Evolutionary conservation across 2,113 vertebrate species (phyloP).

Genomic region (Aphelocoma coerulescens): DNA sequence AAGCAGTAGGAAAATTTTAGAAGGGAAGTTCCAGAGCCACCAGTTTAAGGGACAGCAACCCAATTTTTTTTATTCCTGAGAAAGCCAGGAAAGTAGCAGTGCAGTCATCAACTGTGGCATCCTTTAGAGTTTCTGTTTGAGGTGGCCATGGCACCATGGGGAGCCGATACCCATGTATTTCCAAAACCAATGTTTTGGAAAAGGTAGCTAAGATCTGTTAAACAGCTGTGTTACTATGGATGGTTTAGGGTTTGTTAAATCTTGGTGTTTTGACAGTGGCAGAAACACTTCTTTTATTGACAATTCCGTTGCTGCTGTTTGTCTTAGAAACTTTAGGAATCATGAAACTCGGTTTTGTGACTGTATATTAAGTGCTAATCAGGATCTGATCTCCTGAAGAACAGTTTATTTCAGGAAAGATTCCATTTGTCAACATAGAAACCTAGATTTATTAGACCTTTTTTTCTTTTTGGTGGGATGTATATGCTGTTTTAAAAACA

Average conservation of each 20-base stretch:
- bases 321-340: background rate
- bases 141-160: background rate
- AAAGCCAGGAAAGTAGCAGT: background rate
- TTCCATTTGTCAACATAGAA: background rate
- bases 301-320: background rate
- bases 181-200: background rate
- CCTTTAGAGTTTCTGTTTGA: background rate
- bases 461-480: background rate
- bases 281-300: background rate
- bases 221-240: background rate
- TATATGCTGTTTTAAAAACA: background rate
- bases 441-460: background rate
- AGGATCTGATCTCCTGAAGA: background rate
- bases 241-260: background rate
- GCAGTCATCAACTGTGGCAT: background rate
- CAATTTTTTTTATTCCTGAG: background rate
- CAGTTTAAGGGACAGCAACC: background rate
- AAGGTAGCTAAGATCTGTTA: background rate
- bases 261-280: background rate
- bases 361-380: background rate
- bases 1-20: background rate
- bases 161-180: background rate
- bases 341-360: background rate
- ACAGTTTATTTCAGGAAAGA: background rate
- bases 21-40: background rate